phyloP scores from a whole-genome alignment of 2,113 vertebrate species.

The Kryptolebias marmoratus region DNA sequence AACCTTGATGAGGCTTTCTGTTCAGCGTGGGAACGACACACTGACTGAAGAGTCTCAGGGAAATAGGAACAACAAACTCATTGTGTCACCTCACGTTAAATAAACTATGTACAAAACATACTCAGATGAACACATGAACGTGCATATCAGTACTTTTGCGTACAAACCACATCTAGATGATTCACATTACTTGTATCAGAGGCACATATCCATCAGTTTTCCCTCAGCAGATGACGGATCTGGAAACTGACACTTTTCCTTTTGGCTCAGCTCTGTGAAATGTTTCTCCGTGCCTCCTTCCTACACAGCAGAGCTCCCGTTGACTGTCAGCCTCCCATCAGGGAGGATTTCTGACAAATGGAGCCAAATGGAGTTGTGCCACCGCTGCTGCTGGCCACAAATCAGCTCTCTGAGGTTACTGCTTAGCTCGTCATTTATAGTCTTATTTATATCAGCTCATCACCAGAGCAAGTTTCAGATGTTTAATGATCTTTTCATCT shows the following conservation, averaged over 20 bases:
- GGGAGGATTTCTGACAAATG: conserved; percentile 69
- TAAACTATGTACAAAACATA: background rate
- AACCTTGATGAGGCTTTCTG: background rate
- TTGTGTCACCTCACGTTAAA: background rate
- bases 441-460: conserved; percentile 62
- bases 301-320: background rate
- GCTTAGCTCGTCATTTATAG: conserved; percentile 50
- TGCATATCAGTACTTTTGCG: too few species aligned
- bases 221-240: background rate
- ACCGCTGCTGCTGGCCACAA: conserved; percentile 57
- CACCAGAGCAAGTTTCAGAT: conserved; percentile 33
- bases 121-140: background rate
- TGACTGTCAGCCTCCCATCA: conserved; percentile 62
- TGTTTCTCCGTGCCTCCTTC: background rate
- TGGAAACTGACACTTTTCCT: background rate
- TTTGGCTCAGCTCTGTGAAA: background rate
- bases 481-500: conserved; percentile 65
- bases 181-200: conserved; percentile 1
- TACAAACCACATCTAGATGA: background rate
- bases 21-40: conserved; percentile 20
- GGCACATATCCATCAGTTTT: background rate
- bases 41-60: conserved; percentile 51
- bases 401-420: conserved; percentile 57
- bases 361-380: conserved; percentile 71
- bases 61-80: conserved; percentile 35